Evolutionary conservation across 2,797 vertebrate genomes (phyloP).

Genomic region (Sebastes aleutianus): DNA sequence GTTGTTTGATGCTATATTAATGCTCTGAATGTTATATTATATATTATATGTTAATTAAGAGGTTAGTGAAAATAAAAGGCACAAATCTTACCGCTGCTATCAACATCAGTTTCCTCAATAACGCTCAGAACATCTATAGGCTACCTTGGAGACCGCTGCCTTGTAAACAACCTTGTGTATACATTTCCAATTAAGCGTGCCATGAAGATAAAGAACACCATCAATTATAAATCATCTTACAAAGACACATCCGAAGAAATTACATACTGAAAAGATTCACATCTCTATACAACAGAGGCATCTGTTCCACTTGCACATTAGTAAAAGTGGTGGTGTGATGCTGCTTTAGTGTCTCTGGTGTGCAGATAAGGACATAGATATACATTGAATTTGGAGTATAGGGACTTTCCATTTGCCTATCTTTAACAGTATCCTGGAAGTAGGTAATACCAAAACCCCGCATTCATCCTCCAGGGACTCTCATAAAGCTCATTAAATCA

Average conservation of each 20-base stretch:
- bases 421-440: constrained; percentile 54
- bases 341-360: constrained; percentile 4
- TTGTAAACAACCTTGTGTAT: constrained; percentile 19
- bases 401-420: constrained; percentile 43
- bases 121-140: neutral
- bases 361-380: constrained; percentile 23
- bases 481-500: constrained; percentile 64
- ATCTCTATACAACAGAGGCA: neutral
- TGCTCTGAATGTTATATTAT: neutral
- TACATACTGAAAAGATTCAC: neutral
- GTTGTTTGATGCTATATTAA: neutral
- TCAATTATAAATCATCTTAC: neutral
- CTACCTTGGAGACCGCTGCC: neutral
- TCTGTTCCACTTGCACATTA: neutral
- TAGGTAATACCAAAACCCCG: constrained; percentile 55
- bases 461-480: constrained; percentile 59
- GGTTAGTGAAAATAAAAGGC: neutral
- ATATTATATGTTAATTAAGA: neutral
- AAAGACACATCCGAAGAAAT: neutral
- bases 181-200: constrained; percentile 5
- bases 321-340: neutral
- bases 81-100: neutral
- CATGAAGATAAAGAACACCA: constrained; percentile 7
- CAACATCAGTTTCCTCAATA: neutral
- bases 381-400: constrained; percentile 47